Evolutionary conservation across 2,888 invertebrate species (phyloP).

Genomic region (Frankliniella fusca): DNA sequence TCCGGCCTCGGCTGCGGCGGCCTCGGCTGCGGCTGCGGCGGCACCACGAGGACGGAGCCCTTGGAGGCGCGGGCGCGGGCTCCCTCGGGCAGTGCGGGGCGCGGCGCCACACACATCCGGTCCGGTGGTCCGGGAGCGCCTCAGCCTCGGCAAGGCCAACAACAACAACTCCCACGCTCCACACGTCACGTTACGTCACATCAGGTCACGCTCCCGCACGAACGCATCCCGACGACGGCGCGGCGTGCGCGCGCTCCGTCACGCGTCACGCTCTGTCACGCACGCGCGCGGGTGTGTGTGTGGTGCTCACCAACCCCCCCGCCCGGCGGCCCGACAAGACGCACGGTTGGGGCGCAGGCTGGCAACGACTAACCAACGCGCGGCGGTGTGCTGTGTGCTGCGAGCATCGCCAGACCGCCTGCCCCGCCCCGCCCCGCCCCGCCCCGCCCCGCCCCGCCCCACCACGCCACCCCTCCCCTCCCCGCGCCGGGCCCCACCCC

Average conservation of each 20-base stretch:
- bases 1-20: neutral
- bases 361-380: neutral
- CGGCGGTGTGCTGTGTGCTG: neutral
- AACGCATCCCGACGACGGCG: neutral
- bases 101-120: slow-evolving; percentile 7
- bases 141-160: neutral
- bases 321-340: neutral
- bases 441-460: neutral
- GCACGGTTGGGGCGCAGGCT: neutral
- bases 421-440: neutral
- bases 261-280: neutral
- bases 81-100: neutral
- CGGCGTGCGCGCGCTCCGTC: neutral
- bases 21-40: neutral
- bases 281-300: neutral
- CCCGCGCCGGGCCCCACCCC: too few relatives aligned
- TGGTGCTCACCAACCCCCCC: neutral
- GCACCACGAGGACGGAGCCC: neutral
- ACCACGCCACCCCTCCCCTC: neutral
- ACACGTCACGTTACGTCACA: neutral
- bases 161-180: neutral
- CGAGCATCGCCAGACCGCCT: neutral
- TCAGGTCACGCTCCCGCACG: neutral
- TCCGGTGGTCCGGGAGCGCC: neutral
- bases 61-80: neutral